Percentiles rank a stretch among this genome's conserved stretches.
phyloP scores from a whole-genome alignment of 2,888 invertebrate genomes.

The Abscondita cerata region DNA sequence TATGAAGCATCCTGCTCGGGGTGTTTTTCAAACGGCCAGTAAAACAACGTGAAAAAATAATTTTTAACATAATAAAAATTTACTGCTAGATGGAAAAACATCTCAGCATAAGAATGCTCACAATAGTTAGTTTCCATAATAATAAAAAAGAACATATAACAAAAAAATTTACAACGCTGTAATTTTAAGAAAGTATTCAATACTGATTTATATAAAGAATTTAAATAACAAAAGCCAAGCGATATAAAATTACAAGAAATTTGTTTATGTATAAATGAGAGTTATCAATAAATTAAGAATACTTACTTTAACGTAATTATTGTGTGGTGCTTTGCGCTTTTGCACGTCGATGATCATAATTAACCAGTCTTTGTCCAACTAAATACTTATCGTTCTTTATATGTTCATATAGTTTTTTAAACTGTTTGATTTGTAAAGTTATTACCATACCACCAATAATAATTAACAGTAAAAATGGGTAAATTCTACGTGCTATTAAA shows the following conservation, averaged over 20 bases:
- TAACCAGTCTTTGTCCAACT: constrained; percentile 94
- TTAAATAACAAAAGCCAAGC: constrained; percentile 2
- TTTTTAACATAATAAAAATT: no score
- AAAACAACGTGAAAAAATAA: no score
- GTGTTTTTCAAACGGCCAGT: no score
- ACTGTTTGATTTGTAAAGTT: constrained; percentile 89
- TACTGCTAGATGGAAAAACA: no score
- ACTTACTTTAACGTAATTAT: constrained; percentile 14
- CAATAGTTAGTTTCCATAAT: no score
- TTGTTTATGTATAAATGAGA: constrained; percentile 9
- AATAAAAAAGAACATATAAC: no score
- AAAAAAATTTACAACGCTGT: no score
- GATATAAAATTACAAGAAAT: constrained; percentile 17
- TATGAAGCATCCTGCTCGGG: no score
- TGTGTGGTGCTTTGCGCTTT: constrained; percentile 57
- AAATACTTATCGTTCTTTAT: constrained; percentile 99
- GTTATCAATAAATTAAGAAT: constrained; percentile 19
- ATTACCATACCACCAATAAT: constrained; percentile 73
- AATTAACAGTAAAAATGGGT: constrained; percentile 85
- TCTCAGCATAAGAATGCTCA: no score
- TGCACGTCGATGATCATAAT: constrained; percentile 88
- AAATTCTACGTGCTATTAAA: constrained; percentile 83
- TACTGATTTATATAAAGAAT: constrained; percentile 8
- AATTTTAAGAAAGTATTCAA: constrained; percentile 2
- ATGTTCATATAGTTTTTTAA: constrained; percentile 93